These are phyloP conservation scores for Aurelia coerulea DNA, from an alignment of 30 jellyfish, hydroid and myxozoan genomes.

Conservation along the genomic window DNA sequence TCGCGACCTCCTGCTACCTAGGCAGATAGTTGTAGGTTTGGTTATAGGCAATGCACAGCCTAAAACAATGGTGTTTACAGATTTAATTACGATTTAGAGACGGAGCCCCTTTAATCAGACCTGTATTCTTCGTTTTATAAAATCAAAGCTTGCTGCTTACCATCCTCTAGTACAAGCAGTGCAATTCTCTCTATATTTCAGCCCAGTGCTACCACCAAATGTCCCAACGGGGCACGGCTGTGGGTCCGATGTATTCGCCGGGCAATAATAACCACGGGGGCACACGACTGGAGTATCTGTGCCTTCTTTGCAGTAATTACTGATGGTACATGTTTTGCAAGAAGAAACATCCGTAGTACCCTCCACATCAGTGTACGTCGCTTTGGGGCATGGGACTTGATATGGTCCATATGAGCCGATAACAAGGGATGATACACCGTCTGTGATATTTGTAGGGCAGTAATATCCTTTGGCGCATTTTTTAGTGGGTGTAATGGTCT, in stretches of 20 bases:
- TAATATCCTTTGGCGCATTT: slow-evolving; percentile 84
- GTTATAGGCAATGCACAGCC: too few species aligned
- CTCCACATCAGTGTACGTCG: slow-evolving; percentile 78
- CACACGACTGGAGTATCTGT: slow-evolving; percentile 86
- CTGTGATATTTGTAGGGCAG: slow-evolving; percentile 96
- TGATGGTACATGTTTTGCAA: slow-evolving; percentile 88
- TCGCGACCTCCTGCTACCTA: too few species aligned
- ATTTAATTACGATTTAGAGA: too few species aligned
- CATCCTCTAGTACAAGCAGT: slow-evolving; percentile 96
- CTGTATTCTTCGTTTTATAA: too few species aligned
- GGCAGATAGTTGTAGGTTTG: too few species aligned
- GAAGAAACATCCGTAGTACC: slow-evolving; percentile 78
- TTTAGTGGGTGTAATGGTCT: slow-evolving; percentile 80
- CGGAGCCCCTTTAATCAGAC: too few species aligned
- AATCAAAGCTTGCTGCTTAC: slow-evolving; percentile 38
- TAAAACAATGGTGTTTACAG: too few species aligned
- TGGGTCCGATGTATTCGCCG: slow-evolving; percentile 78
- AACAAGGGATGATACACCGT: slow-evolving; percentile 85
- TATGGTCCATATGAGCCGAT: slow-evolving; percentile 98
- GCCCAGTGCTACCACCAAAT: slow-evolving; percentile 74
- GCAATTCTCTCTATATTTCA: slow-evolving; percentile 92
- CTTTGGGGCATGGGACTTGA: slow-evolving; percentile 96
- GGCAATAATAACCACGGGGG: slow-evolving; percentile 98
- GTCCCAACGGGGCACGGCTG: slow-evolving; percentile 99
- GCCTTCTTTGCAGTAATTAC: slow-evolving; percentile 90